A percentile compares a stretch with the other conserved stretches of the same genome.
These are phyloP conservation scores for Cotesia typhae DNA, from an alignment of 1,140 invertebrate species.

Conservation along the genomic window DNA sequence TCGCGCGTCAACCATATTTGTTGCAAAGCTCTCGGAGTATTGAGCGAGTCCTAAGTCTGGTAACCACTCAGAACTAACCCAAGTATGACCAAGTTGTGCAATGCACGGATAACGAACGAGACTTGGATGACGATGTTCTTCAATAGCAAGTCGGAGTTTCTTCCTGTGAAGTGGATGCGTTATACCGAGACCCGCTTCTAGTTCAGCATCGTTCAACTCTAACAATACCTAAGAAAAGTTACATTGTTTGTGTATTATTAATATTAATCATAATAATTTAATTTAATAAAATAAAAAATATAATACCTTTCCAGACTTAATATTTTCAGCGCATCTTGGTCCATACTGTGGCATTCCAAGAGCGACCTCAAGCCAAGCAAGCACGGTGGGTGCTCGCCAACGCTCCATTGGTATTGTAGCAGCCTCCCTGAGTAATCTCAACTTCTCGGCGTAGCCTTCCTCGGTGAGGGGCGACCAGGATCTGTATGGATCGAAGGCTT, in stretches of 20 bases:
- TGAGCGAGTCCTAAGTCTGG: constrained; percentile 87
- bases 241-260: no score
- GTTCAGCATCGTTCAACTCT: constrained; percentile 86
- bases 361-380: constrained; percentile 92
- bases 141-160: constrained; percentile 92
- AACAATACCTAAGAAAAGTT: constrained; percentile 76
- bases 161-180: constrained; percentile 90
- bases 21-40: constrained; percentile 87
- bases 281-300: not conserved
- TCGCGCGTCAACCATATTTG: constrained; percentile 90
- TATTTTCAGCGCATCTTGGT: constrained; percentile 86
- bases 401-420: constrained; percentile 87
- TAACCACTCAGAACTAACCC: constrained; percentile 92
- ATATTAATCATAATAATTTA: not conserved
- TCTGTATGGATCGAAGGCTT: constrained; percentile 62
- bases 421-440: constrained; percentile 82
- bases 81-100: constrained; percentile 85
- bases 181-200: constrained; percentile 87
- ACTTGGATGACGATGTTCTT: constrained; percentile 87
- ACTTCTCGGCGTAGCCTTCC: constrained; percentile 85
- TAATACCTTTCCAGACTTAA: constrained; percentile 91
- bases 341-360: constrained; percentile 95
- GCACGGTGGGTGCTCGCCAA: constrained; percentile 91
- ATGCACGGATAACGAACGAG: constrained; percentile 87
- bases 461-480: constrained; percentile 83